Evolutionary conservation across 2,888 invertebrate species (phyloP), one percentile per base, ranked within the genome.

Genomic region (Hyppa rectilinea): DNA sequence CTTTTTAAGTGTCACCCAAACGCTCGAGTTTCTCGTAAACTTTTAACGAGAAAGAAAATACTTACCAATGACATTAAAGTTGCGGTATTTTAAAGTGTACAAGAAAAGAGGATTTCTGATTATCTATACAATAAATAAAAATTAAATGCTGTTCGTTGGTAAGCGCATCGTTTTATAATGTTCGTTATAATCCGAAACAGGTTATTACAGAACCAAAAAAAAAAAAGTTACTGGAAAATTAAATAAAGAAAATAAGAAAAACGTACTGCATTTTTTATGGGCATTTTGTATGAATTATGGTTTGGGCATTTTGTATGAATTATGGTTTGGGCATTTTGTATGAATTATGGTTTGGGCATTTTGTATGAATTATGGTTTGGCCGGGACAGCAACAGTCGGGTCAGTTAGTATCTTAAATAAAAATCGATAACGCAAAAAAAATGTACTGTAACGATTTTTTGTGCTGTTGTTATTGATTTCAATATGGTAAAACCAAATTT

Each of bases 11-110:
- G 61, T 58, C 66, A 61, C 47, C 38, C 50, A 61, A 83, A 67
- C 56, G 67, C 45, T 60, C 66, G 47, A 68, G 58, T 49, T 63
- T 55, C 55, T 75, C 58, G 34, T 43, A 80, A 80, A 80, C 62
- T 80, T 80, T 80, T 75, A 80, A 80, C 65, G 83, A 75, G 62
- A 61, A 69, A 58, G 53, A n/a, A 38, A 75, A 74, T 71, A 71
- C 31, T 47, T 40, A 62, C 10, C 20, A 29, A 59, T 26, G 31
- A 26, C 9, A 43, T n/a, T n/a, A 55, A 53, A 43, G 20, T 17
- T 49, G 26, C 38, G 14, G 14, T 71, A 45, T 77, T 10, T 31
- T 2, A 29, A 50, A 31, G 12, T n/a, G 7, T 55, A 29, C 20
- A 36, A n/a, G n/a, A 69, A n/a, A 29, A 6, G 9, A 7, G 14